Evolutionary conservation across 2,113 vertebrate genomes (phyloP).

Genomic region (Equus quagga): DNA sequence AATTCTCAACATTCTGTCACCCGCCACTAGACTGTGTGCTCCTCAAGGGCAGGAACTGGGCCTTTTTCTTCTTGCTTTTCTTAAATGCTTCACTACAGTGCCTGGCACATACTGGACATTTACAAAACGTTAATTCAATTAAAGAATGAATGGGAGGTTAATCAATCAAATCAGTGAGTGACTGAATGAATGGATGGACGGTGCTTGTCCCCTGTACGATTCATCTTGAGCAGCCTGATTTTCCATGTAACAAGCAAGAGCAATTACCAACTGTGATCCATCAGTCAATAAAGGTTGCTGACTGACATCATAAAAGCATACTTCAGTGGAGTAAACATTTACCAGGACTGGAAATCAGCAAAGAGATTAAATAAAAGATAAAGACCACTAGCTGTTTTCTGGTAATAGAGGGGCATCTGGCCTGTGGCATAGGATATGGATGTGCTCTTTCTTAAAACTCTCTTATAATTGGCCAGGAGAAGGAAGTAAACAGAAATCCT

Average conservation of each 20-base stretch:
- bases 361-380: slow-evolving; percentile 68
- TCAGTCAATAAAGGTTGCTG: slow-evolving; percentile 11
- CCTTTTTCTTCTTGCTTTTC: background rate
- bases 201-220: background rate
- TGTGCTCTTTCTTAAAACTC: slow-evolving; percentile 55
- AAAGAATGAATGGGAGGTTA: background rate
- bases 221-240: background rate
- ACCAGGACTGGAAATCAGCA: slow-evolving; percentile 47
- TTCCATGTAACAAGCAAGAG: background rate
- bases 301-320: slow-evolving; percentile 48
- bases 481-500: slow-evolving; percentile 80
- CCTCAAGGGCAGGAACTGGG: background rate
- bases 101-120: background rate
- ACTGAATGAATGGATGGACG: background rate
- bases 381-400: slow-evolving; percentile 44
- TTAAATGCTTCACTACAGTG: background rate
- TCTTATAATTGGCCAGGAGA: slow-evolving; percentile 58
- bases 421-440: slow-evolving; percentile 38
- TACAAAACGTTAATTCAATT: background rate
- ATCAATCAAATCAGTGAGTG: background rate
- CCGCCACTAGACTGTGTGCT: background rate
- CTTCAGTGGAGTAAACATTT: slow-evolving; percentile 51
- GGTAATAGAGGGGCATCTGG: slow-evolving; percentile 56
- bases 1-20: background rate
- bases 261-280: background rate